phyloP scores from a whole-genome alignment of 2,113 vertebrate species.

The Crocuta crocuta region DNA sequence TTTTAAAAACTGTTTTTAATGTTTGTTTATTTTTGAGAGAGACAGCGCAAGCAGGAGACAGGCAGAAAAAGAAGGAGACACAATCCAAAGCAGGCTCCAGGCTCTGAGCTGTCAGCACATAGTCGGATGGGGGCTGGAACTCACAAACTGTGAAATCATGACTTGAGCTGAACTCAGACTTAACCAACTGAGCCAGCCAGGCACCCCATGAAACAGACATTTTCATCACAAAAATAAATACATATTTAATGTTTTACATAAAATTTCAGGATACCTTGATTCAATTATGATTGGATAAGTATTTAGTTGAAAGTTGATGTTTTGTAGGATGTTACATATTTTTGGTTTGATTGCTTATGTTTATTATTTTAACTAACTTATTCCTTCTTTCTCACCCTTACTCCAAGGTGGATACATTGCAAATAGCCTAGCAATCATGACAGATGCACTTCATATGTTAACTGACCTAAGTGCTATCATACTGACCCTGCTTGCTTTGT shows the following conservation, averaged over 20 bases:
- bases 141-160: too few species aligned
- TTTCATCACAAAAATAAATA: background rate
- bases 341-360: conserved; percentile 19
- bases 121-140: too few species aligned
- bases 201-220: background rate
- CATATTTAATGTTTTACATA: conserved; percentile 10
- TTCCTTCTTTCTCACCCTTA: conserved; percentile 49
- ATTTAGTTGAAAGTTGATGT: background rate
- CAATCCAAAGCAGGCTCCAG: too few species aligned
- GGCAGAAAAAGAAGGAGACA: too few species aligned
- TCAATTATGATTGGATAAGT: conserved; percentile 1
- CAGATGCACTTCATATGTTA: conserved; percentile 97
- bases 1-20: too few species aligned
- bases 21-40: too few species aligned
- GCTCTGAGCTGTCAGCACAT: too few species aligned
- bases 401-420: conserved; percentile 95
- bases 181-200: too few species aligned
- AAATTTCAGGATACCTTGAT: conserved; percentile 6
- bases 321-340: conserved; percentile 23
- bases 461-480: conserved; percentile 96
- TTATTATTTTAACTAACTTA: conserved; percentile 1
- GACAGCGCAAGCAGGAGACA: too few species aligned
- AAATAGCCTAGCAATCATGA: conserved; percentile 98
- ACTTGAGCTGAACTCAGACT: too few species aligned
- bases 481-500: conserved; percentile 96